Conservation (phyloP, 2,113 vertebrate species). For the Heptranchias perlo region DNA sequence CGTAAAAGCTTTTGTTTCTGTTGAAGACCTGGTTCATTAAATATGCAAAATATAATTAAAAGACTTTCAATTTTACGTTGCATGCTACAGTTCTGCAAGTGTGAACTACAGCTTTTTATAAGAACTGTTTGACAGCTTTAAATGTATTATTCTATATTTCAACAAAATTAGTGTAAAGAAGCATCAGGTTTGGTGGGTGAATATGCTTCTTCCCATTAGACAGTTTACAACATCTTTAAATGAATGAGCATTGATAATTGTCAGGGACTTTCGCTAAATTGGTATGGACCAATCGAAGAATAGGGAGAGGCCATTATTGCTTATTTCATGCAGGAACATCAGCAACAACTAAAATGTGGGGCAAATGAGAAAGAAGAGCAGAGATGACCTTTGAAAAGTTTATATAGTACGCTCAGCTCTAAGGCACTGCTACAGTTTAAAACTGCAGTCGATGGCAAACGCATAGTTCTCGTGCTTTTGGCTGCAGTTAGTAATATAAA, state of each 20-base stretch:
- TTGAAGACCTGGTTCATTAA: slow-evolving; percentile 40
- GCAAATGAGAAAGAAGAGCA: not conserved
- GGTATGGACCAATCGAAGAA: not conserved
- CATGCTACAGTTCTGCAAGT: not conserved
- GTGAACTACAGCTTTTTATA: not conserved
- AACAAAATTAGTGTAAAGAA: not conserved
- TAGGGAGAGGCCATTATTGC: not conserved
- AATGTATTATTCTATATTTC: not conserved
- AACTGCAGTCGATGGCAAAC: not conserved
- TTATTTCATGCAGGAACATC: not conserved
- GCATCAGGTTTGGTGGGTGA: not conserved
- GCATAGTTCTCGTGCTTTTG: not conserved
- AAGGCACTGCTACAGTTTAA: not conserved
- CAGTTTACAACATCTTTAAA: not conserved
- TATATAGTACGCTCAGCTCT: not conserved
- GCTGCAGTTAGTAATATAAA: not conserved
- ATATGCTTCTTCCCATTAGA: not conserved
- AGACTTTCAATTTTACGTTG: not conserved
- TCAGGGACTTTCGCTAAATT: not conserved
- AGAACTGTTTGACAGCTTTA: not conserved
- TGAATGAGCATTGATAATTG: not conserved
- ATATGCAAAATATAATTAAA: not conserved
- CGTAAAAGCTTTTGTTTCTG: slow-evolving; percentile 40
- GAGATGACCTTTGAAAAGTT: not conserved
- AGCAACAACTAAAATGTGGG: not conserved